phyloP scores from a whole-genome alignment of 2,888 invertebrate genomes.

The Andrena praecox region DNA sequence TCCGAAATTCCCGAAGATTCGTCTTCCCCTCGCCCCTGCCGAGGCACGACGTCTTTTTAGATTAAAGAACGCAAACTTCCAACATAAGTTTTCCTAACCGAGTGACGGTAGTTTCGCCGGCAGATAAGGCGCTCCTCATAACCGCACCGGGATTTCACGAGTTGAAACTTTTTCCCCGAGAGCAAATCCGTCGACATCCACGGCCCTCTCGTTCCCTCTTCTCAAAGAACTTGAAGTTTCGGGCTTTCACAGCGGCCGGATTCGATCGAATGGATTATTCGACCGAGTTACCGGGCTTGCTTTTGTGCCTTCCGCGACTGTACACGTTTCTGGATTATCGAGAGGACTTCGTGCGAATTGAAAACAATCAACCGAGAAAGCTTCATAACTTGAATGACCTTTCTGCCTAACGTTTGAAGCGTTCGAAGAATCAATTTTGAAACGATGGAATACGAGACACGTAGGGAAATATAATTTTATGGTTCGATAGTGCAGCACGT shows the following conservation, averaged over 20 bases:
- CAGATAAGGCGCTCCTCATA: conserved; percentile 74
- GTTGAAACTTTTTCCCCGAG: conserved; percentile 71
- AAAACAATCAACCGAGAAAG: conserved; percentile 34
- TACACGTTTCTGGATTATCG: conserved; percentile 46
- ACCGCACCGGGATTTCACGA: conserved; percentile 72
- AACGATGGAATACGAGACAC: not conserved
- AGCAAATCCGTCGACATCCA: conserved; percentile 70
- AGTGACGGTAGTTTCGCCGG: conserved; percentile 72
- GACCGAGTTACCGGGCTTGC: conserved; percentile 54
- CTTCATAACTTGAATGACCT: conserved; percentile 12
- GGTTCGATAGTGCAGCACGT: too few relatives aligned
- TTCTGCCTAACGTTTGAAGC: not conserved
- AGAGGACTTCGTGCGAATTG: conserved; percentile 31
- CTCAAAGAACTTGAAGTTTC: conserved; percentile 56
- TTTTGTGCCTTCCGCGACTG: conserved; percentile 31
- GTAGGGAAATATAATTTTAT: not conserved
- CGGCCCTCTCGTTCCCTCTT: conserved; percentile 40
- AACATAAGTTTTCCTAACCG: conserved; percentile 73
- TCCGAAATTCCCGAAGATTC: conserved; percentile 47
- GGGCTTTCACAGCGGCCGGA: conserved; percentile 46
- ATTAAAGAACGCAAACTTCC: conserved; percentile 66
- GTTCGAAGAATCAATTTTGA: not conserved
- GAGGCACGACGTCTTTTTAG: conserved; percentile 64
- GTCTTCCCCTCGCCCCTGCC: not conserved
- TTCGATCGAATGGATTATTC: conserved; percentile 64